Percentiles rank a stretch among this genome's conserved stretches.
Evolutionary conservation across 1,140 invertebrate genomes (phyloP).

Genomic region (Rhopalosiphum padi): DNA sequence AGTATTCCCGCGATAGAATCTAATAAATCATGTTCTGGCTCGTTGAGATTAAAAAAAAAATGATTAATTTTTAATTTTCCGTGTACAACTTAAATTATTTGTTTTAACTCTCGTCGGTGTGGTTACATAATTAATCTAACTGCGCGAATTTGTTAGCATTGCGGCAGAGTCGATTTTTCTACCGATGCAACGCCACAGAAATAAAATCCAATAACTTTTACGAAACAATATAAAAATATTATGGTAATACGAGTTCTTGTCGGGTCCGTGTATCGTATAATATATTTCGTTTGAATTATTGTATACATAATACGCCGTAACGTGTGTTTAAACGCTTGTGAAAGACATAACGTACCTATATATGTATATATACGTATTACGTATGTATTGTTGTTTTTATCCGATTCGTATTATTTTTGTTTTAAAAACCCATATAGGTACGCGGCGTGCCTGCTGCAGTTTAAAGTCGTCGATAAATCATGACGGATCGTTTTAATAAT

Average conservation of each 20-base stretch:
- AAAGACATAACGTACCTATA: background rate
- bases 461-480: background rate
- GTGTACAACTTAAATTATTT: slow-evolving; percentile 8
- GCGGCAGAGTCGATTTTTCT: background rate
- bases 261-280: background rate
- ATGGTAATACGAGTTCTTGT: background rate
- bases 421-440: background rate
- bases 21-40: slow-evolving; percentile 32
- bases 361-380: background rate
- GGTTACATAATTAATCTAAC: background rate
- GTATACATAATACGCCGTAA: background rate
- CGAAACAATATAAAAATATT: background rate
- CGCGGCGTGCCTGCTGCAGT: background rate
- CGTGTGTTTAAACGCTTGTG: background rate
- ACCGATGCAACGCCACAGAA: background rate
- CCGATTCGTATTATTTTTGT: background rate
- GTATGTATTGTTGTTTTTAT: background rate
- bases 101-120: background rate
- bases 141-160: background rate
- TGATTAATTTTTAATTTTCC: slow-evolving; percentile 45
- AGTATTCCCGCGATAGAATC: background rate
- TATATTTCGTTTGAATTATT: background rate
- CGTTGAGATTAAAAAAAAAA: slow-evolving; percentile 20
- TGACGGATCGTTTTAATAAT: background rate
- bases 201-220: background rate